Base-by-base conservation (phyloP, 2,888 invertebrate species). In the Eledona agricola region DNA sequence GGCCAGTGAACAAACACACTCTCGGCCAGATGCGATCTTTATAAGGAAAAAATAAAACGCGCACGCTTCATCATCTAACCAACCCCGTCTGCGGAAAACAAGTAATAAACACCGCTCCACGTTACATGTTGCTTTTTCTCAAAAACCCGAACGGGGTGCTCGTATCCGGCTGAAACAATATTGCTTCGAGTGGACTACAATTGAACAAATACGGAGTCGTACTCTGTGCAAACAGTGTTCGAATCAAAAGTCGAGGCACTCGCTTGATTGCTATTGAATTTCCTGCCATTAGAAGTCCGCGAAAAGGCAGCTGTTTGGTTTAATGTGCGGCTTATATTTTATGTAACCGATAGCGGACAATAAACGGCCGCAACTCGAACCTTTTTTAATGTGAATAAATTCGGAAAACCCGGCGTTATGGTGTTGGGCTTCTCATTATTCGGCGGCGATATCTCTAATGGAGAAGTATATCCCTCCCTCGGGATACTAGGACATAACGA, bases 381-480 rank as follows among this genome's bases (percentile, higher is more conserved):
- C 37, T 40, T 42, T 47, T 45, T 49, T 49, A 37, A 26, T 38
- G 32, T 32, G 22, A 23, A 32, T 43, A 22, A 43, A 40, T 40
- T 28, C 32, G 23, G 16, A 10, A 4, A 16, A 15, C 25, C 1
- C 15, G 16, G 13, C 13, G 20, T 37, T 19, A 31, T 23, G 22
- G 29, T 13, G 20, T 7, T 20, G 34, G 23, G 16, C 29, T 35
- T 47, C 34, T 47, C 42, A 43, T 50, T 54, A 50, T 50, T 54
- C 32, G 10, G n/a, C 13, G 19, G 38, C 49, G 51, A 46, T 55
- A 55, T 51, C 51, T 45, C 46, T 55, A 55, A 55, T 55, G 51
- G 55, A 32, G 45, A 55, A 55, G 55, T 55, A 45, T 55, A 55
- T 55, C 55, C 26, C 45, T 29, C 55, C 55, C 51, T 38, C 29